Evolutionary conservation across 2,113 vertebrate species (phyloP).

Genomic region (Ptilonorhynchus violaceus): DNA sequence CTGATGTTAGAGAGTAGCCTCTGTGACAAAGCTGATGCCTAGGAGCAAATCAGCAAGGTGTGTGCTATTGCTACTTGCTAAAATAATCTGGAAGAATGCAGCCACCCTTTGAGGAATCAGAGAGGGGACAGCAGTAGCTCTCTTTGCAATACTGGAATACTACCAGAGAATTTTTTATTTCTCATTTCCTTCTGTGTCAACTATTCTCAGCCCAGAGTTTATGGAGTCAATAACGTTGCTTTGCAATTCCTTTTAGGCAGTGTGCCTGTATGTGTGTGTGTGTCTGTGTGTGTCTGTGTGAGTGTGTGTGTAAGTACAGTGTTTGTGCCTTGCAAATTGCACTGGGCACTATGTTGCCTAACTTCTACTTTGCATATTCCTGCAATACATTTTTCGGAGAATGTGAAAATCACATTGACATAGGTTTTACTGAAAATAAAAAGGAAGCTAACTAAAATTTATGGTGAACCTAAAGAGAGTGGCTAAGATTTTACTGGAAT

Average conservation of each 20-base stretch:
- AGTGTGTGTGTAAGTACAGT: neutral
- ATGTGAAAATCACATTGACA: neutral
- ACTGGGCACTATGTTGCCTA: neutral
- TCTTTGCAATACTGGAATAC: neutral
- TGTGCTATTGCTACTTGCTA: neutral
- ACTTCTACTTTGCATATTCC: neutral
- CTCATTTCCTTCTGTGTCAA: neutral
- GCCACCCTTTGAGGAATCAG: neutral
- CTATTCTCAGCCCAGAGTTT: neutral
- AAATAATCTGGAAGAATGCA: neutral
- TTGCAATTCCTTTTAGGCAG: neutral
- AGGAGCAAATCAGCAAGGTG: neutral
- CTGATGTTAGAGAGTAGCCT: neutral
- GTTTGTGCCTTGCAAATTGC: neutral
- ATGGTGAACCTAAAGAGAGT: neutral
- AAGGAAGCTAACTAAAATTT: neutral
- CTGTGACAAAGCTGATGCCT: neutral
- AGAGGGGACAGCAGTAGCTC: neutral
- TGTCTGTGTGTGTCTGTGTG: rapidly evolving
- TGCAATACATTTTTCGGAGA: neutral
- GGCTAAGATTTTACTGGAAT: neutral
- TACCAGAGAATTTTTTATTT: neutral
- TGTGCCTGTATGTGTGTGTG: neutral
- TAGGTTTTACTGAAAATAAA: neutral
- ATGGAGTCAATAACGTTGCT: neutral